Conservation (phyloP, 2,888 invertebrate genomes). For the Xestia sexstrigata region DNA sequence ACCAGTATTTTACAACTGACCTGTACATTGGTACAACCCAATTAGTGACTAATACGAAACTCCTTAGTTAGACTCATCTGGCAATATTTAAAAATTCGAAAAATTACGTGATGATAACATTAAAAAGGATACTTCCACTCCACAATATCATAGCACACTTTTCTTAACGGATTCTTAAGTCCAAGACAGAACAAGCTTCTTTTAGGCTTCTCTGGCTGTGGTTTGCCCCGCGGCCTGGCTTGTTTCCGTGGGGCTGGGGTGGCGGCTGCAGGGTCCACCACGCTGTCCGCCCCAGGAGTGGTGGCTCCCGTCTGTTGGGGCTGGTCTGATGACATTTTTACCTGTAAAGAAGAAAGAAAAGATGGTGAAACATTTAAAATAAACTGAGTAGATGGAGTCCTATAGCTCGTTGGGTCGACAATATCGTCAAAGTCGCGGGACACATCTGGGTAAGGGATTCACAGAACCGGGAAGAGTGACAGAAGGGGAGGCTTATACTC, state of each 20-base stretch:
- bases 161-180: slow-evolving; percentile 98
- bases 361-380: background rate
- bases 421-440: too few species aligned
- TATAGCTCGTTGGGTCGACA: too few species aligned
- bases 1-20: too few species aligned
- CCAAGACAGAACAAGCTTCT: slow-evolving; percentile 97
- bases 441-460: too few species aligned
- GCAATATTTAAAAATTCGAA: too few species aligned
- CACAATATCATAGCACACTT: slow-evolving; percentile 98
- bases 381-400: background rate
- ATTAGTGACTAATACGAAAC: too few species aligned
- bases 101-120: background rate
- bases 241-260: slow-evolving; percentile 90
- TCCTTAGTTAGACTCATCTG: too few species aligned
- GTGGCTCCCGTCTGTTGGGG: slow-evolving; percentile 78
- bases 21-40: too few species aligned
- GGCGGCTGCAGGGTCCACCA: slow-evolving; percentile 71
- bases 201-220: slow-evolving; percentile 97
- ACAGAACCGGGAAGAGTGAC: too few species aligned
- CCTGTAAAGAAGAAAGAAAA: slow-evolving; percentile 70
- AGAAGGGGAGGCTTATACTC: too few species aligned
- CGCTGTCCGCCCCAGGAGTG: slow-evolving; percentile 81
- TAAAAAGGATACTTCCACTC: slow-evolving; percentile 99
- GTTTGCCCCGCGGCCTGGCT: slow-evolving; percentile 94
- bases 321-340: slow-evolving; percentile 83